Conservation (phyloP, 2,797 vertebrate species). For the Xiphophorus birchmanni region DNA sequence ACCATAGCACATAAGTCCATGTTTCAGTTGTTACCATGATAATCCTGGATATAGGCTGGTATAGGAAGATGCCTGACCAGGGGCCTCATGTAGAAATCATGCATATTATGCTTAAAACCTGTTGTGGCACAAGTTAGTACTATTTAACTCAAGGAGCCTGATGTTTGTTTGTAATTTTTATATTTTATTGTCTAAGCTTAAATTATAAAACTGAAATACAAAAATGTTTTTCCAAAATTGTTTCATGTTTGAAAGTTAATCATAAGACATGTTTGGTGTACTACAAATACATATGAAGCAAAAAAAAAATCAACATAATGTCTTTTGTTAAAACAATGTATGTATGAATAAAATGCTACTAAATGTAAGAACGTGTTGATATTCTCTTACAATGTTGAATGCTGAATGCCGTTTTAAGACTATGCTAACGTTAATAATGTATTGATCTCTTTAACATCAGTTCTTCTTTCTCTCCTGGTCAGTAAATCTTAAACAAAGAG, state of each 20-base stretch:
- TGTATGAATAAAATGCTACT: background rate
- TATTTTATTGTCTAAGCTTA: too few relatives aligned
- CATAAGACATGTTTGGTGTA: too few relatives aligned
- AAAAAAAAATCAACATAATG: background rate
- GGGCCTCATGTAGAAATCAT: too few relatives aligned
- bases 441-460: background rate
- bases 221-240: too few relatives aligned
- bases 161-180: too few relatives aligned
- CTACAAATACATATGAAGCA: background rate
- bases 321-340: background rate
- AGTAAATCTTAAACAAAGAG: background rate
- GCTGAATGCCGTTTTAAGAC: background rate
- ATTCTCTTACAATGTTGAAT: background rate
- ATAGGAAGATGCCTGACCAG: background rate
- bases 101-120: too few relatives aligned
- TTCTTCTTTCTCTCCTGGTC: background rate
- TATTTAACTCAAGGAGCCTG: too few relatives aligned
- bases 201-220: too few relatives aligned
- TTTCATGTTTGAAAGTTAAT: background rate
- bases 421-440: background rate
- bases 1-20: background rate
- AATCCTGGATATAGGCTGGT: background rate
- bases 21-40: background rate
- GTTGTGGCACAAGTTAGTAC: too few relatives aligned
- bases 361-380: background rate